Evolutionary conservation across 2,888 invertebrate species (phyloP), one percentile per base, ranked within the genome.

Genomic region (Sphecodes monilicornis): DNA sequence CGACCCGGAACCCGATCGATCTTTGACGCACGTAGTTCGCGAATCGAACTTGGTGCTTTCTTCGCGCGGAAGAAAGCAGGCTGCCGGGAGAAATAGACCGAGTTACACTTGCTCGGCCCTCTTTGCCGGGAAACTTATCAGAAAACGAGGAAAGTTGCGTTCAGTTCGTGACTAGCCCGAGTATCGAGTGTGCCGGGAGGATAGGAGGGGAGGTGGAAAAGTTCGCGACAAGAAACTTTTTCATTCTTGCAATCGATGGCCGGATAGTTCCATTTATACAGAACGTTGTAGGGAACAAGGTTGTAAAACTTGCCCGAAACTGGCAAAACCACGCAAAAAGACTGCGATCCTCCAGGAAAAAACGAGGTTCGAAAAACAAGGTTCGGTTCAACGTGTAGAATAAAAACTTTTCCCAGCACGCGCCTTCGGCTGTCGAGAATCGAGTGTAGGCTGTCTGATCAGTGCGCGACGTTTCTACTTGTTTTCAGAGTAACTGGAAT

Each of bases 1-100:
- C 79, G 73, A 73, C 46, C 50, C 68, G 73, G 50, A 82, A 77
- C 26, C 18, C 22, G 57, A 82, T 82, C 84, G 82, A 84, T 82
- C 74, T 76, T 72, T 39, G 72, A 22, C 60, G 57, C 43, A 8
- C 66, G 43, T n/a, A 41, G 64, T 29, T 43, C 60, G 32, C 22
- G 22, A 41, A 60, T 73, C 39, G 73, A 77, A 76, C 66, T 46
- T 60, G 18, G 29, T 60, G 68, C 41, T 73, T 82, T 32, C 80
- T 73, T 77, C 36, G 73, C 69, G 73, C 82, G 41, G 66, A 78
- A 74, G 46, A 76, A 76, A 68, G 26, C 26, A 26, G 64, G 26
- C 29, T 68, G 54, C 22, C 66, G 50, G 66, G 46, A 50, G 69
- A 81, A 77, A 74, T 73, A 69, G 82, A 73, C 50, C 76, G 41